Conservation (phyloP, 1,140 invertebrate species). For the Meloidogyne chitwoodi region DNA sequence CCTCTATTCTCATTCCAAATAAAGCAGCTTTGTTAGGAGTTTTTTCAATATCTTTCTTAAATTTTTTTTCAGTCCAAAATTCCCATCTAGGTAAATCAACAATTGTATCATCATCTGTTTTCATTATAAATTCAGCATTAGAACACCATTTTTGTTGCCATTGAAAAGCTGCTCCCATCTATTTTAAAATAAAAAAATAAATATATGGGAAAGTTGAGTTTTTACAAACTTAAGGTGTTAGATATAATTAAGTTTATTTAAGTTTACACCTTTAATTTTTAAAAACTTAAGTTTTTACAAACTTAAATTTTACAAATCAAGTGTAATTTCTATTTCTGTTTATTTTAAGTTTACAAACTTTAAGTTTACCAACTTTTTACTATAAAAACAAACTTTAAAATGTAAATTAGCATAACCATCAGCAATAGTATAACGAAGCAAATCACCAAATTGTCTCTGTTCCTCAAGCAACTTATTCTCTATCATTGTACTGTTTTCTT, state of each 20-base stretch:
- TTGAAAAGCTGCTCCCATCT: neutral
- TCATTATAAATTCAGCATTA: slow-evolving; percentile 16
- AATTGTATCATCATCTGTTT: slow-evolving; percentile 20
- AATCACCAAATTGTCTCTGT: neutral
- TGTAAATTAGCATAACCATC: slow-evolving; percentile 13
- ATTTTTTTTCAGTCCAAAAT: neutral
- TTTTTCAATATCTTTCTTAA: neutral
- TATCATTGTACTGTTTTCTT: neutral
- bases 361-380: too few relatives aligned
- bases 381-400: neutral
- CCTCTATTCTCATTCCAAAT: neutral
- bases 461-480: neutral
- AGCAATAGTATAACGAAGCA: neutral
- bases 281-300: too few relatives aligned
- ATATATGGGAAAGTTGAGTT: too few relatives aligned
- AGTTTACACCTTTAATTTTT: too few relatives aligned
- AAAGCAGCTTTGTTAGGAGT: neutral
- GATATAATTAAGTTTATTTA: too few relatives aligned
- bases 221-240: too few relatives aligned
- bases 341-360: too few relatives aligned
- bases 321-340: too few relatives aligned
- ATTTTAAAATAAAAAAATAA: too few relatives aligned
- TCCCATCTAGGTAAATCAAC: slow-evolving; percentile 10
- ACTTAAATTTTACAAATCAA: too few relatives aligned
- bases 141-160: slow-evolving; percentile 4